Conservation (phyloP, 2,888 invertebrate genomes). For the Melolontha melolontha region DNA sequence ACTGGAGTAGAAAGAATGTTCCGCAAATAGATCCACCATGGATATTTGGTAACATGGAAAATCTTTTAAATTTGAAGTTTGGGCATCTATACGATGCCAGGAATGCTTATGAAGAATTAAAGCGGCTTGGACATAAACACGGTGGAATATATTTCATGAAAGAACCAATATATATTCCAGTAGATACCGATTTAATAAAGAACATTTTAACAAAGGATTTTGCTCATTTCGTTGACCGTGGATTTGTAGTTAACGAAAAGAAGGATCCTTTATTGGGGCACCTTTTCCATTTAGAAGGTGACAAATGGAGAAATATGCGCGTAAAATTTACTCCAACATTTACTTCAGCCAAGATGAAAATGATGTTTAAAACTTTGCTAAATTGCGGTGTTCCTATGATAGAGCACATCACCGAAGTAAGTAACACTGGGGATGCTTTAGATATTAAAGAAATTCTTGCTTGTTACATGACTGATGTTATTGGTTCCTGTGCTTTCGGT, state of each 20-base stretch:
- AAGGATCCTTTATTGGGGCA: not conserved
- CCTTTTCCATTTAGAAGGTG: conserved; percentile 4
- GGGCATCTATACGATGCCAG: not conserved
- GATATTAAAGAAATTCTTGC: conserved; percentile 14
- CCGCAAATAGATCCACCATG: conserved; percentile 5
- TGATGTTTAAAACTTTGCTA: not conserved
- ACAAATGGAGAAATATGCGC: conserved; percentile 6
- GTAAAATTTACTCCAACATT: conserved; percentile 1
- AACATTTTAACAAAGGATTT: not conserved
- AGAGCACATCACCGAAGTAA: conserved; percentile 2
- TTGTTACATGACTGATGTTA: conserved; percentile 1
- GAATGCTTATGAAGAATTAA: conserved; percentile 9
- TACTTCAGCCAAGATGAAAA: not conserved
- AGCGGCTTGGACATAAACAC: not conserved
- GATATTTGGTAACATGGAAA: conserved; percentile 10
- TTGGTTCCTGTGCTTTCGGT: conserved; percentile 17
- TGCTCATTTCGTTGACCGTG: not conserved
- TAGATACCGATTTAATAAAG: conserved; percentile 1
- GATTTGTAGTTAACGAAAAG: not conserved
- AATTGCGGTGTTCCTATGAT: conserved; percentile 11
- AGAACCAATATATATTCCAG: conserved; percentile 3
- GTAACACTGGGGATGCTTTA: conserved; percentile 1
- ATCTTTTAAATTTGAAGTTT: not conserved
- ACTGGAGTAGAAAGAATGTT: conserved; percentile 11
- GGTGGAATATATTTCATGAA: conserved; percentile 25